Conservation (phyloP, 2,113 vertebrate genomes). For the Eudyptes chrysolophus region DNA sequence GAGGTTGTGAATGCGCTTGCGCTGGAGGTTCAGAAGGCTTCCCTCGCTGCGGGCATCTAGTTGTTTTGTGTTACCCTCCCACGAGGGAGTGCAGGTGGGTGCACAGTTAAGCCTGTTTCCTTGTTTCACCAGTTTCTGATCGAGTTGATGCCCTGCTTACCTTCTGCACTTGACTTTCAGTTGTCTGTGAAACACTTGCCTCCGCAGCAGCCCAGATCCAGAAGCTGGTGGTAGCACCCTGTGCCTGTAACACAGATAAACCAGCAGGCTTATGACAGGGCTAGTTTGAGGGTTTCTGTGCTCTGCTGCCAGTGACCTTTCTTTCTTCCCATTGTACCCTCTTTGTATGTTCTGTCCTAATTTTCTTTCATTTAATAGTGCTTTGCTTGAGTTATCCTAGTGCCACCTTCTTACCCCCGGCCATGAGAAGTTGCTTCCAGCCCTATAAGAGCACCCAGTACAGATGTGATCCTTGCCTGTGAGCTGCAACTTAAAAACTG, state of each 20-base stretch:
- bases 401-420: neutral
- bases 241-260: neutral
- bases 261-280: fast-evolving
- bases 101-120: neutral
- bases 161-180: neutral
- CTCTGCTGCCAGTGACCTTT: neutral
- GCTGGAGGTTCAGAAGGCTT: neutral
- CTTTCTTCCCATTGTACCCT: neutral
- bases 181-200: neutral
- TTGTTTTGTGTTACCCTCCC: neutral
- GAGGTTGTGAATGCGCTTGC: neutral
- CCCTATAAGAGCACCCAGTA: neutral
- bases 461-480: neutral
- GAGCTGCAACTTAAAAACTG: neutral
- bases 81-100: neutral
- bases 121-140: neutral
- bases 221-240: neutral
- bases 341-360: neutral
- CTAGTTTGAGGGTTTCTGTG: neutral
- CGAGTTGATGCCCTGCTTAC: neutral
- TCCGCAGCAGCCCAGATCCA: neutral
- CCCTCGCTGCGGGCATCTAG: fast-evolving
- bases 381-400: neutral
- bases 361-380: neutral
- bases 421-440: neutral